Evolutionary conservation across 2,113 vertebrate species (phyloP), one percentile per base, ranked within the genome.

Genomic region (Holacanthus passer): DNA sequence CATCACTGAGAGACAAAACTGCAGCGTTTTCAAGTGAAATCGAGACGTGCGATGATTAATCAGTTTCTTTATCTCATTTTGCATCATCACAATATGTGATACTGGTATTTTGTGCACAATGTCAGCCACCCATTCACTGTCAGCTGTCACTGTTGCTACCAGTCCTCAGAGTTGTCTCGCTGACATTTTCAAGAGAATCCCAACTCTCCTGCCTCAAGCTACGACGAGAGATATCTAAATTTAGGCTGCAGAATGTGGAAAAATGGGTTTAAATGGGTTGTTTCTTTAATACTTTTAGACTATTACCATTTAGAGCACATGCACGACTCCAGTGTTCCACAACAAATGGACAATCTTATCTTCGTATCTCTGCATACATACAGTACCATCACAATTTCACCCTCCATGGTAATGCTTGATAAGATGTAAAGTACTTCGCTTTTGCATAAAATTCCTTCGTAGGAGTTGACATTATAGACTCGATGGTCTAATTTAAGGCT

Each of bases 401-500:
- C 58, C 63, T 62, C 50, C 47, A 17, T 31, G 50, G 39, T 58
- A 32, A 81, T 53, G 68, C 64, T 22, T 56, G 53, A 84, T 69
- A 39, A 77, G 53, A 82, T 53, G 22, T 62, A 31, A 63, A 70
- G 64, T 53, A 14, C 41, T 79, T 79, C 55, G 11, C 55, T 39
- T 73, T 76, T 68, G 63, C 31, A 45, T 60, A 39, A 63, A 71
- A 58, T 20, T 79, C 27, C 31, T 35, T 48, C 1, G 31, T 73
- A 60, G 71, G 68, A 71, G 77, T 79, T 79, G 73, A 80, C 67
- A 73, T 70, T 39, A 50, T 41, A 53, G 37, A 74, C 24, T 60
- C 3, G 0, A 53, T 66, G 67, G 47, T 81, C 79, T 83, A 81
- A 90, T 90, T 90, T 83, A 74, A 86, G 82, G 58, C 71, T 64